These are phyloP conservation scores for Eristalinus sepulchralis DNA, from an alignment of 2,888 invertebrate species.

Conservation along the genomic window DNA sequence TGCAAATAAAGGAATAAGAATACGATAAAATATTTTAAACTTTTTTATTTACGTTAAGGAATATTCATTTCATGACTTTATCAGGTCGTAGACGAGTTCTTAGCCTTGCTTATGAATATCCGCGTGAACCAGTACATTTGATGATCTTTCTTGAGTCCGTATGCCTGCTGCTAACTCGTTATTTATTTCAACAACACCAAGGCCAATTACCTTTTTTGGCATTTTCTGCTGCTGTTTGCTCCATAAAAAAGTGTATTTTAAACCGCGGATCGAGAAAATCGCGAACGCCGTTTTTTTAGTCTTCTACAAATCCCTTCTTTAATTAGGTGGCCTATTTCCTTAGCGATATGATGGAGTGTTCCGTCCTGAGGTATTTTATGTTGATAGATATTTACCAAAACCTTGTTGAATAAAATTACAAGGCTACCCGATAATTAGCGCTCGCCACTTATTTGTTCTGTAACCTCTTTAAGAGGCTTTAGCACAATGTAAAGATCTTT, in stretches of 20 bases:
- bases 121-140: not conserved
- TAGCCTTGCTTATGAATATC: not conserved
- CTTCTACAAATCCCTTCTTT: not conserved
- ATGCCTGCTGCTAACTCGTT: not conserved
- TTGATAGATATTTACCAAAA: not conserved
- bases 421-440: slow-evolving; percentile 23
- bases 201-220: slow-evolving; percentile 7
- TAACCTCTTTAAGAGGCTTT: slow-evolving; percentile 17
- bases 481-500: slow-evolving; percentile 7
- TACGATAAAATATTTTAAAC: not conserved
- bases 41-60: not conserved
- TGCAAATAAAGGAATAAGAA: not conserved
- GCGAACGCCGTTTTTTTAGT: not conserved
- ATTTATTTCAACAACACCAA: not conserved
- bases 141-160: not conserved
- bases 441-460: slow-evolving; percentile 26
- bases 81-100: not conserved
- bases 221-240: slow-evolving; percentile 6
- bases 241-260: slow-evolving; percentile 12
- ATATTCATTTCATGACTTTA: slow-evolving; percentile 3
- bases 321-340: not conserved
- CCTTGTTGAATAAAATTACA: slow-evolving; percentile 12
- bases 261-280: slow-evolving; percentile 7
- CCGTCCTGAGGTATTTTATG: slow-evolving; percentile 9
- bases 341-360: not conserved